A percentile compares a stretch with the other conserved stretches of the same genome.
Conservation (phyloP, 2,797 vertebrate genomes). For the Sebastes hopkinsi region DNA sequence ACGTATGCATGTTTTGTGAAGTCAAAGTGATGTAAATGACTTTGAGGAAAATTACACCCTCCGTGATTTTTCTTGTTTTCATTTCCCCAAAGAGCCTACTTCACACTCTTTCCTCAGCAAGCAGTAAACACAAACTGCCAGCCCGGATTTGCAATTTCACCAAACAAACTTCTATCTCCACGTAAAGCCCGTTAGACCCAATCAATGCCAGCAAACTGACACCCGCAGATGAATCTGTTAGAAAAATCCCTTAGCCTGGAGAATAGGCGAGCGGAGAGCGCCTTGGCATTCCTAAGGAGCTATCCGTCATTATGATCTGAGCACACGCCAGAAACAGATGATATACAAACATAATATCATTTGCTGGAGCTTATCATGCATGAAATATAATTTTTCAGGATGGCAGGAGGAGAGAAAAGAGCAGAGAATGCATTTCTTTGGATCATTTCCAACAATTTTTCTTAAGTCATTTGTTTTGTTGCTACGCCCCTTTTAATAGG, state of each 20-base stretch:
- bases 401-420: slow-evolving; percentile 27
- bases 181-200: slow-evolving; percentile 61
- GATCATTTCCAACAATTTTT: slow-evolving; percentile 25
- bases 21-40: slow-evolving; percentile 41
- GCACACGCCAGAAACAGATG: slow-evolving; percentile 66
- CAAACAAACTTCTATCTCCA: slow-evolving; percentile 60
- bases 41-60: slow-evolving; percentile 37
- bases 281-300: slow-evolving; percentile 64
- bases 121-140: slow-evolving; percentile 62
- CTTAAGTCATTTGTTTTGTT: slow-evolving; percentile 39
- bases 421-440: slow-evolving; percentile 35
- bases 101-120: slow-evolving; percentile 39
- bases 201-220: slow-evolving; percentile 74
- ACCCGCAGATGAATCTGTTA: slow-evolving; percentile 68
- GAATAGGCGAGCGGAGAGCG: slow-evolving; percentile 46
- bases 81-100: slow-evolving; percentile 37
- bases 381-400: slow-evolving; percentile 68
- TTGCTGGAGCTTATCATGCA: slow-evolving; percentile 64
- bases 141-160: slow-evolving; percentile 60
- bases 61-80: slow-evolving; percentile 45
- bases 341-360: slow-evolving; percentile 75
- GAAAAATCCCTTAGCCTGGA: slow-evolving; percentile 66
- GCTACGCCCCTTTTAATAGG: slow-evolving; percentile 17
- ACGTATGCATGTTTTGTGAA: slow-evolving; percentile 14
- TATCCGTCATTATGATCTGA: slow-evolving; percentile 74